Evolutionary conservation across 2,888 invertebrate genomes (phyloP).

Genomic region (Erebia epiphron): DNA sequence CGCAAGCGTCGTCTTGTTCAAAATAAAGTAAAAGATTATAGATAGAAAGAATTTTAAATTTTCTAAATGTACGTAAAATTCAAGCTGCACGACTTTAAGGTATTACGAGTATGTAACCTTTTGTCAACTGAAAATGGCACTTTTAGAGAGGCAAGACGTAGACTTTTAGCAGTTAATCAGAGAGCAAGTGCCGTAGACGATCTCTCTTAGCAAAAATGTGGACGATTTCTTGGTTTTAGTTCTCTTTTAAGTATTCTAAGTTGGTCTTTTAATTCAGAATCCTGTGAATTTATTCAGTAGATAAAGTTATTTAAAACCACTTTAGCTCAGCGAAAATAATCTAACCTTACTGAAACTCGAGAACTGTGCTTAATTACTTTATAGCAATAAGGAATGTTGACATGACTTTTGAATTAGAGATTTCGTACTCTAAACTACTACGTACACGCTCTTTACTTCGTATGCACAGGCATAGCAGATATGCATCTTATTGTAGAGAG

Average conservation of each 20-base stretch:
- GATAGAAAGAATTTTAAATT: no score
- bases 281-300: constrained; percentile 2
- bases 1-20: no score
- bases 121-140: no score
- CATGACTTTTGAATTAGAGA: constrained; percentile 5
- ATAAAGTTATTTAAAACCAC: constrained; percentile 7
- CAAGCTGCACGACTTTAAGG: no score
- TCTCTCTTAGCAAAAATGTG: background rate
- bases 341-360: background rate
- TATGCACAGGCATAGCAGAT: no score
- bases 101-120: no score
- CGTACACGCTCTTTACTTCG: no score
- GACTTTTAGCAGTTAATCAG: no score
- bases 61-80: no score
- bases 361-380: background rate
- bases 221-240: background rate
- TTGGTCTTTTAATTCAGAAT: background rate
- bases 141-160: no score
- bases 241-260: background rate
- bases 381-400: background rate
- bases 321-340: constrained; percentile 1
- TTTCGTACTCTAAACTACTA: background rate
- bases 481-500: no score
- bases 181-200: background rate
- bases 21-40: no score